A percentile compares a stretch with the other conserved stretches of the same genome.
phyloP scores from a whole-genome alignment of 1,140 invertebrate genomes.

The Notospermus geniculatus region DNA sequence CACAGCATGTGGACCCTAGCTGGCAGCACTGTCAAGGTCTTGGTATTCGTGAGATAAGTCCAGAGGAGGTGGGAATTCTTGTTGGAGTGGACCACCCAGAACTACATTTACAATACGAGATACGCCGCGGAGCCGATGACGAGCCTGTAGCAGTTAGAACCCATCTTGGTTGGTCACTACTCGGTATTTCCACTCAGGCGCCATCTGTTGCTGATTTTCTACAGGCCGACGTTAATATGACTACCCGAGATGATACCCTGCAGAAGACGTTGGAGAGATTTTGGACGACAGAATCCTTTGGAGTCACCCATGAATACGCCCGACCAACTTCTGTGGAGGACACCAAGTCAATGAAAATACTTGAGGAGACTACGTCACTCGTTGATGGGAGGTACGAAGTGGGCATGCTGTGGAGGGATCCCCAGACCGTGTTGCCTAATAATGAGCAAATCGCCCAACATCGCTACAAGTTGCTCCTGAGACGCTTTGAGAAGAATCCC shows the following conservation, averaged over 20 bases:
- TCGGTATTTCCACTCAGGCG: no score
- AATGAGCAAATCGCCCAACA: background rate
- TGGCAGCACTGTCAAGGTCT: no score
- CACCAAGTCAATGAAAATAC: background rate
- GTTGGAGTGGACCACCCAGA: slow-evolving; percentile 8
- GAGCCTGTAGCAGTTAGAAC: background rate
- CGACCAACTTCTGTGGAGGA: background rate
- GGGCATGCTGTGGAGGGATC: slow-evolving; percentile 3
- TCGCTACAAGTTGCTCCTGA: background rate
- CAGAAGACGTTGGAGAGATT: background rate
- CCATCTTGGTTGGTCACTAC: background rate
- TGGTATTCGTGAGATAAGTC: no score
- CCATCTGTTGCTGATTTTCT: background rate
- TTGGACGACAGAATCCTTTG: slow-evolving; percentile 1
- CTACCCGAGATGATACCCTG: no score
- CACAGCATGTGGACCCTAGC: no score
- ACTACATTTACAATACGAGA: background rate
- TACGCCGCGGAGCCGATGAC: no score
- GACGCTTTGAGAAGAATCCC: background rate
- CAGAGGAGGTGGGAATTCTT: background rate
- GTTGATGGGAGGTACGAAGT: slow-evolving; percentile 5
- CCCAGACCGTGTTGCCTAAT: background rate
- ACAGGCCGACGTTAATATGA: no score
- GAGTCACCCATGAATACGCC: background rate
- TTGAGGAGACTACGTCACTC: background rate